Evolutionary conservation across 2,113 vertebrate species (phyloP).

Genomic region (Lucifuga dentata): DNA sequence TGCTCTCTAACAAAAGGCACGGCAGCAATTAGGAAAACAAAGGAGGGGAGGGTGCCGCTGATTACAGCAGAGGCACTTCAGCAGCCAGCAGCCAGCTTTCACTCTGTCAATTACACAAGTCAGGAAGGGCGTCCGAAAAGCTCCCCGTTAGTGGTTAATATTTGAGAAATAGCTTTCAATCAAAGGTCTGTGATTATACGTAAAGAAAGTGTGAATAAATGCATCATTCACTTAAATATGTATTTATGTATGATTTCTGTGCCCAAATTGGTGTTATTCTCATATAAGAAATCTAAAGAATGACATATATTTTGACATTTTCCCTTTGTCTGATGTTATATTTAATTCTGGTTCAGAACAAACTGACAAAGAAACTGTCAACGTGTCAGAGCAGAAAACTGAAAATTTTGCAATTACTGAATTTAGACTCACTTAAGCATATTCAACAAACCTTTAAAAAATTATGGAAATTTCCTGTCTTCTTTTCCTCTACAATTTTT

Average conservation of each 20-base stretch:
- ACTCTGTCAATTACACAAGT: conserved; percentile 44
- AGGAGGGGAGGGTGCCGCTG: conserved; percentile 60
- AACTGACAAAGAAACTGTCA: conserved; percentile 17
- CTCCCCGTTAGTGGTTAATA: conserved; percentile 16
- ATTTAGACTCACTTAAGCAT: conserved; percentile 11
- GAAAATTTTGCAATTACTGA: conserved; percentile 25
- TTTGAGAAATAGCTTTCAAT: conserved; percentile 19
- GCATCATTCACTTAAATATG: background rate
- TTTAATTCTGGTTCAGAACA: background rate
- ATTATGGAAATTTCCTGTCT: background rate
- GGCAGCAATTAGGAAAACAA: conserved; percentile 76
- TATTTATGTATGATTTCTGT: background rate
- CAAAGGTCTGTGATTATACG: conserved; percentile 12
- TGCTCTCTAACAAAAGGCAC: conserved; percentile 61
- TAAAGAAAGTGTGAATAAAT: background rate
- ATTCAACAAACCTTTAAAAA: background rate
- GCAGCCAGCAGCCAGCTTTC: conserved; percentile 40
- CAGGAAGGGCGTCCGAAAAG: conserved; percentile 14
- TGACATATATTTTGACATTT: background rate
- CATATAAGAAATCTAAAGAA: background rate
- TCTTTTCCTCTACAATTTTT: conserved; percentile 10
- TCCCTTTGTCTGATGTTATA: background rate
- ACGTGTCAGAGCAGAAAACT: conserved; percentile 5
- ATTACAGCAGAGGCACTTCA: conserved; percentile 67
- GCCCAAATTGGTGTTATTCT: background rate